These are phyloP conservation scores for Catagonus wagneri DNA, from an alignment of 2,113 vertebrate species.

Conservation along the genomic window DNA sequence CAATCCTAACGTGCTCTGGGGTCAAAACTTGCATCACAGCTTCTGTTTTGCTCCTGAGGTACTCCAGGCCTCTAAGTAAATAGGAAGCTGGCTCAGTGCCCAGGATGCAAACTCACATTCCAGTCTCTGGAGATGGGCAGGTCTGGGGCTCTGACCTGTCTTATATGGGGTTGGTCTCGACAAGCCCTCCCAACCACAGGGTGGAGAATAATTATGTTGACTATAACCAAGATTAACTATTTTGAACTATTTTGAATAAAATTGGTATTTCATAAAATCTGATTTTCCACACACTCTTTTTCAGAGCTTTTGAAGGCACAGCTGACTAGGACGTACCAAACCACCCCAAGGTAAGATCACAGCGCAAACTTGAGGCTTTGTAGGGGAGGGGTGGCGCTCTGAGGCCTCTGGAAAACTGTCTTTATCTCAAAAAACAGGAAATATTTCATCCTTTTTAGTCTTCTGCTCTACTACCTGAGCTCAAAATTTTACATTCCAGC, in stretches of 20 bases:
- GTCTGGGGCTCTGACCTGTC: background rate
- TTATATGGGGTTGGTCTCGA: background rate
- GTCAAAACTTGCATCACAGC: slow-evolving; percentile 62
- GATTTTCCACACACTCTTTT: background rate
- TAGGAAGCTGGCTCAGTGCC: slow-evolving; percentile 57
- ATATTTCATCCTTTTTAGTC: background rate
- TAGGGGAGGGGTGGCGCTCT: accelerated
- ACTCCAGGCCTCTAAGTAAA: slow-evolving; percentile 1
- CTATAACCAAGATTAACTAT: background rate
- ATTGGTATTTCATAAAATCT: slow-evolving; percentile 1
- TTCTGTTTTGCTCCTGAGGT: slow-evolving; percentile 22
- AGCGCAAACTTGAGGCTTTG: background rate
- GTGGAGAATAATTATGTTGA: background rate
- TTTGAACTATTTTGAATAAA: slow-evolving; percentile 51
- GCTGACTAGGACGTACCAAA: background rate
- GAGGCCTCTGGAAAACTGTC: background rate
- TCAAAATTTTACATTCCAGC: background rate
- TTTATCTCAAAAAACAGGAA: slow-evolving; percentile 5
- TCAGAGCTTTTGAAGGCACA: background rate
- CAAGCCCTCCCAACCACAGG: background rate
- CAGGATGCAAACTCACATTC: background rate
- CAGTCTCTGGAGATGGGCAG: background rate
- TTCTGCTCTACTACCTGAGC: background rate
- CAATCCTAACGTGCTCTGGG: slow-evolving; percentile 46
- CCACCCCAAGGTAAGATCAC: background rate